Evolutionary conservation across 2,797 vertebrate genomes (phyloP).

Genomic region (Acomys russatus): DNA sequence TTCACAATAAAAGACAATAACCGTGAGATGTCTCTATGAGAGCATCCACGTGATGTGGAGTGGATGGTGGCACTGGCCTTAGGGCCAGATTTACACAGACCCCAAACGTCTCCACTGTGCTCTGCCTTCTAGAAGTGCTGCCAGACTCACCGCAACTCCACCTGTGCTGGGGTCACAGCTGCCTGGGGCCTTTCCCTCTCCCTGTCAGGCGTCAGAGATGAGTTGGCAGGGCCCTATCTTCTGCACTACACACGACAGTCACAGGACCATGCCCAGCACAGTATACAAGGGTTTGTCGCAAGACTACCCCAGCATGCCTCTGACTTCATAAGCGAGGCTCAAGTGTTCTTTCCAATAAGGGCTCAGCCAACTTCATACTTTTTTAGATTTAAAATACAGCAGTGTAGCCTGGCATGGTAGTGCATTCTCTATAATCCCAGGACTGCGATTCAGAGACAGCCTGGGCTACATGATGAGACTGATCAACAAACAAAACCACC

Average conservation of each 20-base stretch:
- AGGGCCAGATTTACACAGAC: neutral
- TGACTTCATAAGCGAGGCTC: neutral
- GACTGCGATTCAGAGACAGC: neutral
- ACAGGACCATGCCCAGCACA: neutral
- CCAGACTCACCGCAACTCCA: neutral
- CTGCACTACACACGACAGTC: neutral
- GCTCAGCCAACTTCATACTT: neutral
- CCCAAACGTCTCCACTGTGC: neutral
- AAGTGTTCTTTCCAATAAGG: conserved; percentile 21
- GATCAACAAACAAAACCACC: neutral
- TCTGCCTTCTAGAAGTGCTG: neutral
- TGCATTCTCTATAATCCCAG: neutral
- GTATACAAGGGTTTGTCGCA: neutral
- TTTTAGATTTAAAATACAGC: neutral
- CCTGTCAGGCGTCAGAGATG: neutral
- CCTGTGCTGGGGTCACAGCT: neutral
- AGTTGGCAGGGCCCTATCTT: neutral
- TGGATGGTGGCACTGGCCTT: rapidly evolving
- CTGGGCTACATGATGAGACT: neutral
- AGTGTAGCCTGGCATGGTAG: neutral
- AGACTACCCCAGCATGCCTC: neutral
- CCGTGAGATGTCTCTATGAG: neutral
- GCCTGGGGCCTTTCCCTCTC: neutral
- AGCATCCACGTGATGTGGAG: neutral
- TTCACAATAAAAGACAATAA: neutral